Percentiles rank a stretch among this genome's conserved stretches.
These are phyloP conservation scores for Syngnathus scovelli DNA, from an alignment of 2,113 vertebrate genomes.

Conservation along the genomic window DNA sequence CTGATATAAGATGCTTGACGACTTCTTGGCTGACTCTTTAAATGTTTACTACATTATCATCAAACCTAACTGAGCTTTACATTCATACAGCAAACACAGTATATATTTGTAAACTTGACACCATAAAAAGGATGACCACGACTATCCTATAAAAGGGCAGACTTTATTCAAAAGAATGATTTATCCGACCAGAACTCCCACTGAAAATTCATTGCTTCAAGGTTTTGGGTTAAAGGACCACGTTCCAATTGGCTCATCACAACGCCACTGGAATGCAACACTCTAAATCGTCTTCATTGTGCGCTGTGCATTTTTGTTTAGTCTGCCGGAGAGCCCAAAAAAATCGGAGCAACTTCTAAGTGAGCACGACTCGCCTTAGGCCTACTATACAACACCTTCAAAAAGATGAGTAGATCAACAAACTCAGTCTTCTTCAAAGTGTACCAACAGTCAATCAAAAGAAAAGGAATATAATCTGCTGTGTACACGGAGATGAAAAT, in stretches of 20 bases:
- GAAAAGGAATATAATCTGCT: neutral
- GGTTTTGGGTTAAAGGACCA: conserved; percentile 14
- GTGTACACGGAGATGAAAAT: too few relatives aligned
- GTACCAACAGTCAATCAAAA: neutral
- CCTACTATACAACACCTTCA: neutral
- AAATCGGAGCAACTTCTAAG: neutral
- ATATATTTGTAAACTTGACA: conserved; percentile 8
- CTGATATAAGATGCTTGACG: conserved; percentile 29
- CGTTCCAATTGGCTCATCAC: conserved; percentile 8
- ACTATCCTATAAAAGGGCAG: neutral
- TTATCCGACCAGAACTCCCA: conserved; percentile 26
- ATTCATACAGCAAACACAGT: neutral
- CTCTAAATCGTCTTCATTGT: conserved; percentile 34
- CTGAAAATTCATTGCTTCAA: conserved; percentile 36
- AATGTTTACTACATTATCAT: conserved; percentile 31
- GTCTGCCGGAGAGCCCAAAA: too few relatives aligned
- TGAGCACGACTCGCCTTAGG: neutral
- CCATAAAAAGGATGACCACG: neutral
- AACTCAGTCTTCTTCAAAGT: neutral
- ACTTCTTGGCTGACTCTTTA: conserved; percentile 23
- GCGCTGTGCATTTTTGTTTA: conserved; percentile 5
- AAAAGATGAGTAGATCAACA: neutral
- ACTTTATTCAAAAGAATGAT: conserved; percentile 27
- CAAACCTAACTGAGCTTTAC: conserved; percentile 16
- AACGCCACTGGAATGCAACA: conserved; percentile 34